phyloP scores from a whole-genome alignment of 1,140 invertebrate genomes.

The Saccostrea cuccullata region DNA sequence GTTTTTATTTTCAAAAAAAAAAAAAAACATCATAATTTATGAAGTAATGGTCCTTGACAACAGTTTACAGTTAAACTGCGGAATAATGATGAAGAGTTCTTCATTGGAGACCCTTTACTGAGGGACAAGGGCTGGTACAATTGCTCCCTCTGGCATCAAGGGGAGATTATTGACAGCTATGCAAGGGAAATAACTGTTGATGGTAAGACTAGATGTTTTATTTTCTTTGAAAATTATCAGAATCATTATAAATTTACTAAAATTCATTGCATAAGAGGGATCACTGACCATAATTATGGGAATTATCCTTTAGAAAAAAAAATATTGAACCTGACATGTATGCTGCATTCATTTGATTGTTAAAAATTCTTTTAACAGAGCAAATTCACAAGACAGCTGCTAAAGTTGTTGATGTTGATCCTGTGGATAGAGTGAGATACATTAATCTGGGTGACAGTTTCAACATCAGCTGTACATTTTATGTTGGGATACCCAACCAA shows the following conservation, averaged over 20 bases:
- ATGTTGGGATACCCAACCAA: conserved; percentile 11
- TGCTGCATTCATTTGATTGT: no score
- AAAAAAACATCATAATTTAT: background rate
- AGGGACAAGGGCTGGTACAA: background rate
- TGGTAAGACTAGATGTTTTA: background rate
- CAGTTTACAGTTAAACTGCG: background rate
- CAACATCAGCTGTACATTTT: conserved; percentile 39
- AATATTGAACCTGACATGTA: no score
- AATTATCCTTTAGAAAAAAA: no score
- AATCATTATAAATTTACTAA: no score
- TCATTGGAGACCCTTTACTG: background rate
- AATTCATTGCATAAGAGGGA: no score
- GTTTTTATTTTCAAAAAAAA: background rate
- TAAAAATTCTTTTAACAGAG: background rate
- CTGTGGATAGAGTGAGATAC: background rate
- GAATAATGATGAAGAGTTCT: background rate
- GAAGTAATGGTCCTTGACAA: background rate
- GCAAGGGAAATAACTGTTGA: conserved; percentile 13
- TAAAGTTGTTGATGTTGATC: background rate
- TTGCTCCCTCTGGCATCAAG: conserved; percentile 27
- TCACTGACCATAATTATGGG: no score
- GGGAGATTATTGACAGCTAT: background rate
- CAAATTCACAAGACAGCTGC: background rate
- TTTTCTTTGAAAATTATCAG: no score
- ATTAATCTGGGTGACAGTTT: background rate